Evolutionary conservation across 2,113 vertebrate genomes (phyloP), one percentile per base, ranked within the genome.

Genomic region (Percina caprodes): DNA sequence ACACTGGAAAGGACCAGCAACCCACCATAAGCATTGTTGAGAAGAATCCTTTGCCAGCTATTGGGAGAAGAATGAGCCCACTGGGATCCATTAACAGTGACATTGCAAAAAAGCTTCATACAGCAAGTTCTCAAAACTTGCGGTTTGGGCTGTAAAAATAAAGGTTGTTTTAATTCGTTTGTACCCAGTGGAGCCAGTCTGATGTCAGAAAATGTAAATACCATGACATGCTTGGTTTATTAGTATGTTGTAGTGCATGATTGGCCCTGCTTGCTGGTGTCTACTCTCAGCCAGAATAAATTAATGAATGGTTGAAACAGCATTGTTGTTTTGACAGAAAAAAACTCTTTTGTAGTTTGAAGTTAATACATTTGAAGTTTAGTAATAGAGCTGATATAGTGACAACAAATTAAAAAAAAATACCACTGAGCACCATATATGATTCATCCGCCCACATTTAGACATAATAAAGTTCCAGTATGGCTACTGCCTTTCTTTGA

Each of bases 61-160:
- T 58, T 48, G 42, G 55, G 66, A 55, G 82, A 84, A 69, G 69
- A 76, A 73, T 33, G 74, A 82, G 74, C 83, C 89, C 89, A 85
- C 74, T 82, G 90, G 90, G 89, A 91, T 91, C 88, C 80, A 92
- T 92, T 89, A 92, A 79, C 67, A 21, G 77, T 81, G 63, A 83
- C 80, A 74, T 72, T 78, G 77, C 51, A 74, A 46, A 30, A 60
- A 80, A 51, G 66, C 60, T n/a, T 24, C 61, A 55, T 15, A 81
- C 79, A 61, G 3, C 74, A 73, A 65, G 48, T 18, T 77, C 67
- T 77, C 71, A 56, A 66, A 72, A 26, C 71, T 69, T 68, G 39
- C 33, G 33, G 26, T 66, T 76, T 73, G 46, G 60, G 55, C 16
- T 77, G 5, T 46, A 69, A 61, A 72, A 70, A 61, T 6, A 61